Conservation (phyloP, 2,113 vertebrate species). For the Scopus umbretta region DNA sequence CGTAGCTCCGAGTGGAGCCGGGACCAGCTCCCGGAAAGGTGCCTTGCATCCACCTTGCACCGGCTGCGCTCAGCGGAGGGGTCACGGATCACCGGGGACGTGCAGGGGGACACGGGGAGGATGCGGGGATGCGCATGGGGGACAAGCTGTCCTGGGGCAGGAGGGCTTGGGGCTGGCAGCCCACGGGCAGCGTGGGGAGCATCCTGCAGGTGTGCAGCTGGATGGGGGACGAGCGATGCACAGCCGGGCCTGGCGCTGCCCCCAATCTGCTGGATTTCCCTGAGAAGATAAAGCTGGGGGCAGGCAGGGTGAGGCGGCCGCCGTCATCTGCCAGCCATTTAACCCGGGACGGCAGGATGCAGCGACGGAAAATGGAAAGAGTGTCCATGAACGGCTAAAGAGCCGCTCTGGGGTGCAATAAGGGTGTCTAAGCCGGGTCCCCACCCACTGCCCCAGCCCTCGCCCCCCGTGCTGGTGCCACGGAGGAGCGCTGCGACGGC, state of each 20-base stretch:
- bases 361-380: fast-evolving
- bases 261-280: neutral
- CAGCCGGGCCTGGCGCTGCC: fast-evolving
- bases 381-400: fast-evolving
- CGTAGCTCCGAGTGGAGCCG: fast-evolving
- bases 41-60: neutral
- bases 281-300: neutral
- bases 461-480: fast-evolving
- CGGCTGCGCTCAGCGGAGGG: fast-evolving
- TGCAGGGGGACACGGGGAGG: fast-evolving
- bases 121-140: fast-evolving
- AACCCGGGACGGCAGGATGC: fast-evolving
- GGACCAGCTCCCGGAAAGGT: fast-evolving
- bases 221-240: fast-evolving
- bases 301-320: neutral
- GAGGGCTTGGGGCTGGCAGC: neutral
- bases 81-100: fast-evolving
- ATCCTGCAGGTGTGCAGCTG: neutral
- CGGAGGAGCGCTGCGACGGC: fast-evolving
- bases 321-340: neutral
- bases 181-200: neutral
- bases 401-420: fast-evolving
- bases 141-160: neutral
- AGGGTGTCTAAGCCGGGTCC: neutral
- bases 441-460: neutral